These are phyloP conservation scores for Troides aeacus DNA, from an alignment of 2,888 invertebrate species.

Conservation along the genomic window DNA sequence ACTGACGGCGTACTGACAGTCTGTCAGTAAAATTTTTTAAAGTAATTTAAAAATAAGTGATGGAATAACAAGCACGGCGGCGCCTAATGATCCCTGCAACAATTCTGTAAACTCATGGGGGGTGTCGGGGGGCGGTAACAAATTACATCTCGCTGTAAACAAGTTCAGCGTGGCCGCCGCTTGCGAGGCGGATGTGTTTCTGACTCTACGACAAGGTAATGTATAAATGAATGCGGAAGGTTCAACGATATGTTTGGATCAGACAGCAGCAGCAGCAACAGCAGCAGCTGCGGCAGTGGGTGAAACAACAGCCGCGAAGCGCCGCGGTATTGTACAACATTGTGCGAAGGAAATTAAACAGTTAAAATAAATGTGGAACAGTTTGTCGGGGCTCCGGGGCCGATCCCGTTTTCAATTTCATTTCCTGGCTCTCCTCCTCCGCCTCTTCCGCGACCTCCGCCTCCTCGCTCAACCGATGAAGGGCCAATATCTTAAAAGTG, in stretches of 20 bases:
- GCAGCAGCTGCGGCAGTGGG: no score
- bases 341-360: conserved; percentile 9
- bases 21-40: conserved; percentile 21
- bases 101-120: conserved; percentile 55
- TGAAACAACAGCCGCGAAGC: no score
- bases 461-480: not conserved
- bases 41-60: conserved; percentile 27
- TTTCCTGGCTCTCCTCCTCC: not conserved
- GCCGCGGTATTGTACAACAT: no score
- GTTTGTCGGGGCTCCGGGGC: not conserved
- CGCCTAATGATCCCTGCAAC: conserved; percentile 61
- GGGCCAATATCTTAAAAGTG: conserved; percentile 6
- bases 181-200: conserved; percentile 56
- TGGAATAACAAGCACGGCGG: conserved; percentile 18
- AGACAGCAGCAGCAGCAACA: no score
- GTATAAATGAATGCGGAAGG: no score
- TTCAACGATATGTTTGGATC: no score
- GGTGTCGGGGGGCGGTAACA: conserved; percentile 37
- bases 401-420: conserved; percentile 19
- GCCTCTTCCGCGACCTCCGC: not conserved
- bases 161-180: conserved; percentile 54
- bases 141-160: conserved; percentile 54
- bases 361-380: conserved; percentile 2
- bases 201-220: conserved; percentile 38
- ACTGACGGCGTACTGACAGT: not conserved